Evolutionary conservation across 2,113 vertebrate genomes (phyloP).

Genomic region (Megalops atlanticus): DNA sequence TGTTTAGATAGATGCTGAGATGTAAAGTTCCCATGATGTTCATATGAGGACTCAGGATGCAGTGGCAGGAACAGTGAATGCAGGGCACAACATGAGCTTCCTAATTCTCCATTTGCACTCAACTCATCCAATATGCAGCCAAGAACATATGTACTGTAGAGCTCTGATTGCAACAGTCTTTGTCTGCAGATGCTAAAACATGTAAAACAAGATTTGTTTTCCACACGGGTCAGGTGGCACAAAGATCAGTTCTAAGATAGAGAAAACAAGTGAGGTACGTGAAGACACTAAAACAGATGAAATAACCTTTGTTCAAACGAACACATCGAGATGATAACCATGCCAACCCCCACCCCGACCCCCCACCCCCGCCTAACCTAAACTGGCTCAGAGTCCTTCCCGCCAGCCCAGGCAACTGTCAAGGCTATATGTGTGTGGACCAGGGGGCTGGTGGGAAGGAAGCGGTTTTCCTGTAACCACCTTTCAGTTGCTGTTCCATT

Average conservation of each 20-base stretch:
- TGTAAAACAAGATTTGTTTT: background rate
- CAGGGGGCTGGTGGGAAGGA: constrained; percentile 11
- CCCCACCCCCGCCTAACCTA: background rate
- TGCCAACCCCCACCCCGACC: background rate
- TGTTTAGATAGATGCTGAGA: background rate
- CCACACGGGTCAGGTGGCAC: background rate
- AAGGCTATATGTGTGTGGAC: constrained; percentile 14
- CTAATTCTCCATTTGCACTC: too few species aligned
- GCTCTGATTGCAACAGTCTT: background rate
- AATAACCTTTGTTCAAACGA: too few species aligned
- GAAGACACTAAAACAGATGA: too few species aligned
- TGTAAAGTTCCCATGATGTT: too few species aligned
- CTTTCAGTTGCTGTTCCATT: constrained; percentile 25
- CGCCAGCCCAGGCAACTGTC: background rate
- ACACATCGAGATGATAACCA: too few species aligned
- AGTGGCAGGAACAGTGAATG: background rate
- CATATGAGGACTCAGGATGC: background rate
- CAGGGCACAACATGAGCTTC: background rate
- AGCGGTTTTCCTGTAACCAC: constrained; percentile 31
- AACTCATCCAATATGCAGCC: too few species aligned
- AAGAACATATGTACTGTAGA: background rate
- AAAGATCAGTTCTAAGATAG: too few species aligned
- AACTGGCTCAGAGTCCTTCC: background rate
- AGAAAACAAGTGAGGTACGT: too few species aligned
- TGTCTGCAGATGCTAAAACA: background rate